phyloP scores from a whole-genome alignment of 2,888 invertebrate genomes.

The Rotaria socialis region DNA sequence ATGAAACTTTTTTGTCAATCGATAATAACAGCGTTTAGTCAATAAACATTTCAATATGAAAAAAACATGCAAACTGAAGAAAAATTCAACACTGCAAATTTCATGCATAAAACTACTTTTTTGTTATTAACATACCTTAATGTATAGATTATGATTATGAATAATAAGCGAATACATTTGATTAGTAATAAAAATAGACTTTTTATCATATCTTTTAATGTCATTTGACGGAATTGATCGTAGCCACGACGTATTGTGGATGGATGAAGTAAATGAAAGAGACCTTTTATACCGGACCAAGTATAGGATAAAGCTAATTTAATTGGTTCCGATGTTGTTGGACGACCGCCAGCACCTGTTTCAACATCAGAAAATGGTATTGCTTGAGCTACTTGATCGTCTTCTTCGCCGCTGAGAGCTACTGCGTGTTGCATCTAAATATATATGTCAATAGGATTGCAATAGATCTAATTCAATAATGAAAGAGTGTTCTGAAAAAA shows the following conservation, averaged over 20 bases:
- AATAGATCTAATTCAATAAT: too few species aligned
- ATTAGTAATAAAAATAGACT: neutral
- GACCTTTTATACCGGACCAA: conserved; percentile 20
- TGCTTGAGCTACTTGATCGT: neutral
- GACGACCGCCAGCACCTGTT: neutral
- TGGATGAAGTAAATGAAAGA: conserved; percentile 17
- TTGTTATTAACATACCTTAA: neutral
- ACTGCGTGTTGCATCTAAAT: conserved; percentile 49
- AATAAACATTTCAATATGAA: neutral
- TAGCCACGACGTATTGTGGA: conserved; percentile 13
- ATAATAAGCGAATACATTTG: neutral
- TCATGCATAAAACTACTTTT: neutral
- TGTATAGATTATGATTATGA: neutral
- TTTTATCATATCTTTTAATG: conserved; percentile 2
- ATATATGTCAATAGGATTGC: neutral
- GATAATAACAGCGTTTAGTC: neutral
- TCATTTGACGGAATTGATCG: neutral
- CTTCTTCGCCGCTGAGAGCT: conserved; percentile 2
- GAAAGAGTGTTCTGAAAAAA: too few species aligned
- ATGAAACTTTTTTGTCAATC: neutral
- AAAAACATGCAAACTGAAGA: conserved; percentile 35
- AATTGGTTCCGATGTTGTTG: neutral
- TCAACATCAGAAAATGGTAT: neutral
- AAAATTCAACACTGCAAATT: neutral
- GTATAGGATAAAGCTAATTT: neutral